Evolutionary conservation across 2,797 vertebrate genomes (phyloP).

Genomic region (Chrosomus eos): DNA sequence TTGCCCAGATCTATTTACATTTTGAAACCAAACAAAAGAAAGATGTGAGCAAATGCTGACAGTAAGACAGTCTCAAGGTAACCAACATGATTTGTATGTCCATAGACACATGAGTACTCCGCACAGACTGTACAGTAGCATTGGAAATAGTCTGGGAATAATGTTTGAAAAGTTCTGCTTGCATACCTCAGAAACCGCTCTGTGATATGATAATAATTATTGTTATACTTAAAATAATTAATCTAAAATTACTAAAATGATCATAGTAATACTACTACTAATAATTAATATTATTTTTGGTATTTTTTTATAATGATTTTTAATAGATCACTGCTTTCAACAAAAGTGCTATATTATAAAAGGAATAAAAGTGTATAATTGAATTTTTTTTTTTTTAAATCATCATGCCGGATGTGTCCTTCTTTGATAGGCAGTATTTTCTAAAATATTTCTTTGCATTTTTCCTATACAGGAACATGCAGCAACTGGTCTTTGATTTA

Average conservation of each 20-base stretch:
- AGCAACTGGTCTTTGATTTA: not conserved
- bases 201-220: not conserved
- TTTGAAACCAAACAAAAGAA: not conserved
- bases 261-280: too few relatives aligned
- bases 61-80: not conserved
- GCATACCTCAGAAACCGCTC: not conserved
- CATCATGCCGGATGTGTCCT: not conserved
- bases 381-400: not conserved
- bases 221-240: not conserved
- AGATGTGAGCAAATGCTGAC: not conserved
- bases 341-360: conserved; percentile 31
- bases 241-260: not conserved
- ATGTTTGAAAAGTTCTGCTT: not conserved
- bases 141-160: conserved; percentile 32
- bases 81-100: not conserved
- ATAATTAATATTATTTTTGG: too few relatives aligned
- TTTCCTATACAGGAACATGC: not conserved
- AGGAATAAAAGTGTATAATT: not conserved
- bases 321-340: not conserved
- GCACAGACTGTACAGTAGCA: not conserved
- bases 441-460: not conserved
- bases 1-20: not conserved
- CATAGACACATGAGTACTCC: not conserved
- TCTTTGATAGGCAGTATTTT: not conserved
- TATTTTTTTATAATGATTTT: not conserved